These are phyloP conservation scores for Zaprionus ghesquierei DNA, from an alignment of 1,140 invertebrate species.

Conservation along the genomic window DNA sequence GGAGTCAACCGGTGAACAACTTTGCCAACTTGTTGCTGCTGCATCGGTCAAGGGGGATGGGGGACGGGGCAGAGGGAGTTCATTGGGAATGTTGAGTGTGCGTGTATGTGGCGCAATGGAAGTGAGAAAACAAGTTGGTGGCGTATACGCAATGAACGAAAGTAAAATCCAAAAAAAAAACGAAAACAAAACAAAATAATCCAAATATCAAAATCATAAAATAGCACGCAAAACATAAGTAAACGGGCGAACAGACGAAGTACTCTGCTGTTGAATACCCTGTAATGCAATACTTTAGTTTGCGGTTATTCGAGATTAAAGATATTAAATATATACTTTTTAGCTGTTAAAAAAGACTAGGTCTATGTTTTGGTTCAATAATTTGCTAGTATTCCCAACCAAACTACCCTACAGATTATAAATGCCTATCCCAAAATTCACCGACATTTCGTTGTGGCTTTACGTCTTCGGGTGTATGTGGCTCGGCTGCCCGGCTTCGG, in stretches of 20 bases:
- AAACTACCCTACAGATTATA: neutral
- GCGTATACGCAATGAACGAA: slow-evolving; percentile 64
- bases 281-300: neutral
- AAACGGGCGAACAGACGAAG: neutral
- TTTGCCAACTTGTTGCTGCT: slow-evolving; percentile 25
- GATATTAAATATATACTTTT: no score
- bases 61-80: slow-evolving; percentile 8
- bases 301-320: no score
- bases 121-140: slow-evolving; percentile 53
- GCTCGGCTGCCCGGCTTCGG: no score
- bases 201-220: slow-evolving; percentile 46
- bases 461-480: neutral
- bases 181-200: slow-evolving; percentile 58
- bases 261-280: neutral
- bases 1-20: slow-evolving; percentile 72
- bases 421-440: slow-evolving; percentile 7
- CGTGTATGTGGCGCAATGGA: slow-evolving; percentile 52
- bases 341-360: no score
- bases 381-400: no score
- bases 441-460: slow-evolving; percentile 19
- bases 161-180: slow-evolving; percentile 56
- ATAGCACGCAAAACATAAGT: slow-evolving; percentile 18
- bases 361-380: no score
- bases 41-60: slow-evolving; percentile 9
- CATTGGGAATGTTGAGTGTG: slow-evolving; percentile 15